Base-by-base conservation (phyloP, 2,113 vertebrate genomes). In the Petrocephalus zakoni region DNA sequence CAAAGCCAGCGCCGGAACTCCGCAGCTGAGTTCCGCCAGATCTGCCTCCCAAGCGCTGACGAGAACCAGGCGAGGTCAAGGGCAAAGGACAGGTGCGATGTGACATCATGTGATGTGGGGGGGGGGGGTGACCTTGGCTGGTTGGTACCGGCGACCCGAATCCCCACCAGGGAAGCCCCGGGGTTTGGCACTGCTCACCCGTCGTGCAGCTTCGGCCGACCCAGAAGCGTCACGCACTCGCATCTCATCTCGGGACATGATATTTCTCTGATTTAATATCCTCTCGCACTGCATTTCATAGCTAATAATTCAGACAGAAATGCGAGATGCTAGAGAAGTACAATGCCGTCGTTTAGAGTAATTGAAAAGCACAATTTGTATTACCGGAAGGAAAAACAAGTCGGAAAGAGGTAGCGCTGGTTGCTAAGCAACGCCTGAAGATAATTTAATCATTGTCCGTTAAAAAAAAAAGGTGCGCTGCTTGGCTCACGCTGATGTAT, bases 351-450 rank as follows among this genome's bases (percentile, higher is more conserved):
- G 89, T 90, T 78, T 92, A 52, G 90, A 90, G 88, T 93, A 92
- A 94, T 90, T 92, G 91, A 64, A 89, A 86, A 88, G 86, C 88
- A 88, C n/a, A 90, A 55, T 68, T 25, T 89, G 92, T 90, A 89
- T 85, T 90, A 81, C 22, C 13, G 58, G 78, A 15, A 64, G 25
- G 87, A 22, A 88, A 93, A 89, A 75, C 78, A 91, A 91, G 91
- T 21, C 68, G 88, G 46, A 89, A 83, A 85, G 87, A 88, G 89
- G 68, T 78, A 89, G 88, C 88, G 75, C 53, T 84, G 88, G 93
- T 94, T 95, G 93, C 94, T 91, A 93, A 84, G 94, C 93, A 95
- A 94, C 93, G 90, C 88, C 55, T 90, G 84, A 92, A 92, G 84
- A 85, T 58, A 92, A 90, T 85, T 90, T 56, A 86, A 56, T 55